Percentiles rank a stretch among this genome's conserved stretches.
Evolutionary conservation across 2,113 vertebrate species (phyloP).

Genomic region (Furnarius figulus): DNA sequence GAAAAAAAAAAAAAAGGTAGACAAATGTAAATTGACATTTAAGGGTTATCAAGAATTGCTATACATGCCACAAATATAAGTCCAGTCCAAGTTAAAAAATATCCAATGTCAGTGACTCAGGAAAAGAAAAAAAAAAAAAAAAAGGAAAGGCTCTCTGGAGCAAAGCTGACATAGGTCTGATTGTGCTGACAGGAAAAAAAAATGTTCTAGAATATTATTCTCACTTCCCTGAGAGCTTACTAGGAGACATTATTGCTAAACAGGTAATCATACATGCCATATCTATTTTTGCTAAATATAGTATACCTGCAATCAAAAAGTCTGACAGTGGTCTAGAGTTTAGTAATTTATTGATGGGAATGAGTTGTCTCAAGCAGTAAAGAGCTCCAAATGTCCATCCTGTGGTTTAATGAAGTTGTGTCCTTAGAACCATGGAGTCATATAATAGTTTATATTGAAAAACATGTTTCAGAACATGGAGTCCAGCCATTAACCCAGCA

Average conservation of each 20-base stretch:
- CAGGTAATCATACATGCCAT: neutral
- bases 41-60: neutral
- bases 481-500: neutral
- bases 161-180: neutral
- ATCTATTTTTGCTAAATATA: constrained; percentile 26
- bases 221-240: neutral
- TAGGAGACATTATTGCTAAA: neutral
- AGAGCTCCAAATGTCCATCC: neutral
- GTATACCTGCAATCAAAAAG: neutral
- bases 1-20: neutral
- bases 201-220: constrained; percentile 4
- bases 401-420: neutral
- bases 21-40: neutral
- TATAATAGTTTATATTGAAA: neutral
- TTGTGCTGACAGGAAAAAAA: neutral
- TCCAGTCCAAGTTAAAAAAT: neutral
- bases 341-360: neutral
- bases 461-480: neutral
- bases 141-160: neutral
- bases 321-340: neutral
- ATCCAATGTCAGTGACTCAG: neutral
- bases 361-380: neutral
- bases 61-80: neutral
- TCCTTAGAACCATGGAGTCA: neutral
- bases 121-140: neutral